A percentile compares a stretch with the other conserved stretches of the same genome.
phyloP scores from a whole-genome alignment of 2,888 invertebrate genomes.

The Brassicogethes aeneus region DNA sequence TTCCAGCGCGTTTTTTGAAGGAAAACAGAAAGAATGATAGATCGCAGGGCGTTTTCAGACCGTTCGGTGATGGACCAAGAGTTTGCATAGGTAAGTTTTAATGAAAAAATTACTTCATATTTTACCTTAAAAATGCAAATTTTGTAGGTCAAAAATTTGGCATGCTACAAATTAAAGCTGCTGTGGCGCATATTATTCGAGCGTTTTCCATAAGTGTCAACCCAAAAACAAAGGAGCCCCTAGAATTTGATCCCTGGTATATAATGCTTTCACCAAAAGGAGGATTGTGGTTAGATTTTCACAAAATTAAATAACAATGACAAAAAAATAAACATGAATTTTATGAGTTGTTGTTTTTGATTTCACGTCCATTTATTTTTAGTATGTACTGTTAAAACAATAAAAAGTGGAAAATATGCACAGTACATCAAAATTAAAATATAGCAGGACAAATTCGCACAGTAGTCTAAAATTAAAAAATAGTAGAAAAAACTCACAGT shows the following conservation, averaged over 20 bases:
- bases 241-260: constrained; percentile 17
- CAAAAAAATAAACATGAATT: too few species aligned
- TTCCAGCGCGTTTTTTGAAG: constrained; percentile 21
- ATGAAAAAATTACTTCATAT: constrained; percentile 2
- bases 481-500: too few species aligned
- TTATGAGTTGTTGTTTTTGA: too few species aligned
- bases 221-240: constrained; percentile 25
- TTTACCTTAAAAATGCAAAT: constrained; percentile 5
- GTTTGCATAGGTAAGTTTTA: constrained; percentile 24
- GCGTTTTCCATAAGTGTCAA: constrained; percentile 16
- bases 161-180: constrained; percentile 31
- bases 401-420: too few species aligned
- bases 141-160: constrained; percentile 17
- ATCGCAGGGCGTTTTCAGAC: constrained; percentile 24
- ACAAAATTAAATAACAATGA: too few species aligned
- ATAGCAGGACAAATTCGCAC: too few species aligned
- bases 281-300: constrained; percentile 29
- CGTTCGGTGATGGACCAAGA: constrained; percentile 30
- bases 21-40: constrained; percentile 24
- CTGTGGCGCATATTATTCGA: constrained; percentile 28
- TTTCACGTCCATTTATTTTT: too few species aligned
- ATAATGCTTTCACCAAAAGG: constrained; percentile 24
- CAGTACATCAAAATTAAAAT: too few species aligned
- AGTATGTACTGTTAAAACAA: too few species aligned
- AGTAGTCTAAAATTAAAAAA: too few species aligned